Percentiles rank a stretch among this genome's conserved stretches.
These are phyloP conservation scores for Drosophila austrosaltans DNA, from an alignment of 2,888 invertebrate species.

Conservation along the genomic window DNA sequence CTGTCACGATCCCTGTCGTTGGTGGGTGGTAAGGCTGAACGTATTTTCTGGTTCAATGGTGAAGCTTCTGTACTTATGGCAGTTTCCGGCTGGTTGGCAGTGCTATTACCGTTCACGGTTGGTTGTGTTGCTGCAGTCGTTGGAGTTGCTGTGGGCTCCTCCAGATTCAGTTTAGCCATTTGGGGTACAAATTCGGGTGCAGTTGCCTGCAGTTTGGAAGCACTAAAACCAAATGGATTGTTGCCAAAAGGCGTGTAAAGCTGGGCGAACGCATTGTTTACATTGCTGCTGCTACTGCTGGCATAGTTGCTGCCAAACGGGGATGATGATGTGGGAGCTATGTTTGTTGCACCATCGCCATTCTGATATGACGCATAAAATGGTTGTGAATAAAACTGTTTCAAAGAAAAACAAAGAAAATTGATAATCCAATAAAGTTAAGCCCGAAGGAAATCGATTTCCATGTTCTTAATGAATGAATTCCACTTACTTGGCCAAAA, in stretches of 20 bases:
- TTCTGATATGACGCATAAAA: slow-evolving; percentile 43
- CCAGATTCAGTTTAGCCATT: slow-evolving; percentile 73
- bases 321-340: slow-evolving; percentile 15
- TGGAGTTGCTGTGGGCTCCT: slow-evolving; percentile 22
- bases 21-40: slow-evolving; percentile 12
- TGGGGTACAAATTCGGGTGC: slow-evolving; percentile 83
- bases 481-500: slow-evolving; percentile 39
- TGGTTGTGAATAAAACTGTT: slow-evolving; percentile 39
- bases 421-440: not conserved
- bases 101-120: slow-evolving; percentile 53
- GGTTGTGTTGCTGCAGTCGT: slow-evolving; percentile 16
- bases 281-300: slow-evolving; percentile 10
- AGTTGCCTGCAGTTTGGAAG: slow-evolving; percentile 79
- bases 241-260: slow-evolving; percentile 64
- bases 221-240: slow-evolving; percentile 75
- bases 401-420: not conserved
- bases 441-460: not conserved
- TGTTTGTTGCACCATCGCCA: slow-evolving; percentile 32
- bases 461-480: too few species aligned
- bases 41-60: slow-evolving; percentile 11
- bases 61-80: slow-evolving; percentile 20
- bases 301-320: slow-evolving; percentile 9
- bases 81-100: slow-evolving; percentile 57
- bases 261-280: slow-evolving; percentile 36
- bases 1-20: slow-evolving; percentile 34